Percentiles rank a stretch among this genome's conserved stretches.
Conservation (phyloP, 2,888 invertebrate species). For the Archips crataeganus region DNA sequence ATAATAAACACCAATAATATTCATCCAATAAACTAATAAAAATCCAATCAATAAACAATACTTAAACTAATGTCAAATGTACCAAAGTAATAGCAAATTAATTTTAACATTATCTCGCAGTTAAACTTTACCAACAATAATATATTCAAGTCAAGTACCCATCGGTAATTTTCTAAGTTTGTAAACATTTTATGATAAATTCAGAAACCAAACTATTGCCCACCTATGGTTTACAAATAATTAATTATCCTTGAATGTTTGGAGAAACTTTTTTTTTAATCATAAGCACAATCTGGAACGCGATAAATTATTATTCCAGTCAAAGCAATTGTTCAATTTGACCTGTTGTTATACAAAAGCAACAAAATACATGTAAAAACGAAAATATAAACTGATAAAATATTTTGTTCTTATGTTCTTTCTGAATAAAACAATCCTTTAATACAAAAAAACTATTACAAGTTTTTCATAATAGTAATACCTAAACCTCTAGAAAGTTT, state of each 20-base stretch:
- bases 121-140: neutral
- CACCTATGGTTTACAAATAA: neutral
- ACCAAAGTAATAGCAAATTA: too few species aligned
- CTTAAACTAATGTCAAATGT: too few species aligned
- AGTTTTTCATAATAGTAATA: neutral
- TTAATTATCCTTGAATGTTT: neutral
- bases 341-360: neutral
- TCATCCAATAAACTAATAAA: too few species aligned
- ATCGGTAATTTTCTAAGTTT: neutral
- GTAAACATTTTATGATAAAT: slow-evolving; percentile 3
- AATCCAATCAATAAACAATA: too few species aligned
- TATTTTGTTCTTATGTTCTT: neutral
- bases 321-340: neutral
- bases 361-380: neutral
- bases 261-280: neutral
- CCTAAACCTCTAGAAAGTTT: slow-evolving; percentile 21
- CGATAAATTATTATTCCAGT: neutral
- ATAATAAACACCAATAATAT: too few species aligned
- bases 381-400: neutral
- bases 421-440: neutral
- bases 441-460: neutral
- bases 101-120: too few species aligned
- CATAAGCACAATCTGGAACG: neutral
- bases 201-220: neutral
- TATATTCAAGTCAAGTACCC: neutral